Base-by-base conservation (phyloP, 2,797 vertebrate species). In the Muraenolepis orangiensis region DNA sequence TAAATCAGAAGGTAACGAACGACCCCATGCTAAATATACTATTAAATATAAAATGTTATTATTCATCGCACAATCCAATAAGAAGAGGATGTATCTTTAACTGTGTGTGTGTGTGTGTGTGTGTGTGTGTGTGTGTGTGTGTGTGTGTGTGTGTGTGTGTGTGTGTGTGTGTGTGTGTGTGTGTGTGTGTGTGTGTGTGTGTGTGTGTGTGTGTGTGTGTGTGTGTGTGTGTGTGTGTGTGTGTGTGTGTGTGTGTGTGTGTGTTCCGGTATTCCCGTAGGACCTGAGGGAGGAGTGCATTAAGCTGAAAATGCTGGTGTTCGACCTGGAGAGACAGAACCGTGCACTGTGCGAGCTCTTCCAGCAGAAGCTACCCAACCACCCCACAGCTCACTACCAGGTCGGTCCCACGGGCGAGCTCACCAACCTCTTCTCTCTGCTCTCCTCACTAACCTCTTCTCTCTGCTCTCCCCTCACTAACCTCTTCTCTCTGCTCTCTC, bases 231-330 rank as follows among this genome's bases (percentile, higher is more conserved):
- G n/a, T n/a, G n/a, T n/a, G n/a, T n/a, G n/a, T 36, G 40, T 57
- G 18, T 57, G 46, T 57, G 46, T 57, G 18, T 57, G 51, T 61
- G 51, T 61, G 8, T 64, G 57, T 67, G 29, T 73, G 31, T 73
- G 71, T 78, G 16, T 14, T 66, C 12, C 12, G 23, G 23, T 67
- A 23, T 1, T 26, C 75, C n/a, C 57, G 18, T 91, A 98, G 97
- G 97, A 98, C 90, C 95, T 98, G 74, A 90, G 97, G 0, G 97
- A 99, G 86, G 97, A 99, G 85, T 98, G 97, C 91, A 96, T 99
- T 88, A 99, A 98, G 88, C 93, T 99, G 86, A 98, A 99, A 91
- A 98, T 96, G 90, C 85, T 96, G 57, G 97, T 99, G 73, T 98
- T 96, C 11, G 97, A 99, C 88, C 93, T 99, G 89, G 97, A 99